These are phyloP conservation scores for Tamandua tetradactyla DNA, from an alignment of 2,797 vertebrate genomes.

Conservation along the genomic window DNA sequence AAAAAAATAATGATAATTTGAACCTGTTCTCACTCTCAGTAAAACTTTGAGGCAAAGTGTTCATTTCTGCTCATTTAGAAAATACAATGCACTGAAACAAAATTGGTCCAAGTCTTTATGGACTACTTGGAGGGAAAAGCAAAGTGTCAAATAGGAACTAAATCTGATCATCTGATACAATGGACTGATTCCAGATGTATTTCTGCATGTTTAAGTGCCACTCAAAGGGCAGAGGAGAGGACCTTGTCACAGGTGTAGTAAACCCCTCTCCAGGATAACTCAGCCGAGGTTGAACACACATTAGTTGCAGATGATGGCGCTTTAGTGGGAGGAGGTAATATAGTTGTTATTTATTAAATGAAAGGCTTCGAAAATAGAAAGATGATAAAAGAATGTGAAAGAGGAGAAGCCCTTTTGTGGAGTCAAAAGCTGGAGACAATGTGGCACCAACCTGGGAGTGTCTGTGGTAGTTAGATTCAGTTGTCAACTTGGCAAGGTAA, in stretches of 20 bases:
- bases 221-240: neutral
- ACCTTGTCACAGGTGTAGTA: neutral
- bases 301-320: neutral
- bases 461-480: too few species aligned
- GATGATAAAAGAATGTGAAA: constrained; percentile 59
- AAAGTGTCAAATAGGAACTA: constrained; percentile 24
- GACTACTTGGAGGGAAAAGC: neutral
- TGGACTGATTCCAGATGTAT: neutral
- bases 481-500: too few species aligned
- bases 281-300: accelerated
- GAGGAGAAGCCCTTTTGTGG: neutral
- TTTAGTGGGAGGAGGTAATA: neutral
- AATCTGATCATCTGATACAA: neutral
- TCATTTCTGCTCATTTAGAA: constrained; percentile 53
- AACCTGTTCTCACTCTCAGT: neutral
- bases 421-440: neutral
- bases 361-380: constrained; percentile 56
- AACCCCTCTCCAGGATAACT: neutral
- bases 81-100: constrained; percentile 1
- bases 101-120: constrained; percentile 35
- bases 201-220: neutral
- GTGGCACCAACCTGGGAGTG: constrained; percentile 33
- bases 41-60: neutral
- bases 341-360: constrained; percentile 48
- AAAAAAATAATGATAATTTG: too few species aligned